Evolutionary conservation across 2,888 invertebrate genomes (phyloP).

Genomic region (Dasysyrphus albostriatus): DNA sequence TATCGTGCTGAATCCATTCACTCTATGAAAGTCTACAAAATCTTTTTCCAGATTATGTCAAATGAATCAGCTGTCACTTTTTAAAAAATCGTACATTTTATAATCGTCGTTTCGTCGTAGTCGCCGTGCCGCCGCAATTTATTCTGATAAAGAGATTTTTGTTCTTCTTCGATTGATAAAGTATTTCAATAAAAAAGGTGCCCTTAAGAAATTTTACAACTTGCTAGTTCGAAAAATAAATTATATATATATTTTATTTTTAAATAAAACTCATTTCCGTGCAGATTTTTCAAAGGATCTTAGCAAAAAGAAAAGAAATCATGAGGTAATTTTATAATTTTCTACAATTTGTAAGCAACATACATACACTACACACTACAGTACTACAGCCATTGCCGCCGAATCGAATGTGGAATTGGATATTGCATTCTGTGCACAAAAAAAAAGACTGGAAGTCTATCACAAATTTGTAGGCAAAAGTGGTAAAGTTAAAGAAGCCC

Average conservation of each 20-base stretch:
- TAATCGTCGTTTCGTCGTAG: slow-evolving; percentile 27
- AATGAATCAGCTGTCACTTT: slow-evolving; percentile 19
- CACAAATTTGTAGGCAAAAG: neutral
- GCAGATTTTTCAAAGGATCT: slow-evolving; percentile 1
- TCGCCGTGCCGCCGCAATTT: slow-evolving; percentile 29
- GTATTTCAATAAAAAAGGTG: slow-evolving; percentile 12
- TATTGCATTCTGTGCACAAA: slow-evolving; percentile 7
- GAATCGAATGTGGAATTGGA: neutral
- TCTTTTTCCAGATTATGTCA: neutral
- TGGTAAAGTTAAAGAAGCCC: neutral
- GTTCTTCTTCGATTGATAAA: slow-evolving; percentile 17
- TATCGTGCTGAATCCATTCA: slow-evolving; percentile 7
- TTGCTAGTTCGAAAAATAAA: slow-evolving; percentile 25
- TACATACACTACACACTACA: neutral
- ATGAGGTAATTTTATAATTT: slow-evolving; percentile 35
- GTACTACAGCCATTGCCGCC: slow-evolving; percentile 30
- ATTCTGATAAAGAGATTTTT: slow-evolving; percentile 1
- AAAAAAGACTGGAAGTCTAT: neutral
- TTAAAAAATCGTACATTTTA: slow-evolving; percentile 18
- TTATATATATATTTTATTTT: slow-evolving; percentile 2
- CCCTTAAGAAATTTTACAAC: slow-evolving; percentile 10
- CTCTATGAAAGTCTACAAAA: slow-evolving; percentile 11
- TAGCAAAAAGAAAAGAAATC: neutral
- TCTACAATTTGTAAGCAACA: neutral
- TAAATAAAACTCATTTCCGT: neutral